Conservation (phyloP, 2,888 invertebrate genomes). For the Cacoxenus indagator region DNA sequence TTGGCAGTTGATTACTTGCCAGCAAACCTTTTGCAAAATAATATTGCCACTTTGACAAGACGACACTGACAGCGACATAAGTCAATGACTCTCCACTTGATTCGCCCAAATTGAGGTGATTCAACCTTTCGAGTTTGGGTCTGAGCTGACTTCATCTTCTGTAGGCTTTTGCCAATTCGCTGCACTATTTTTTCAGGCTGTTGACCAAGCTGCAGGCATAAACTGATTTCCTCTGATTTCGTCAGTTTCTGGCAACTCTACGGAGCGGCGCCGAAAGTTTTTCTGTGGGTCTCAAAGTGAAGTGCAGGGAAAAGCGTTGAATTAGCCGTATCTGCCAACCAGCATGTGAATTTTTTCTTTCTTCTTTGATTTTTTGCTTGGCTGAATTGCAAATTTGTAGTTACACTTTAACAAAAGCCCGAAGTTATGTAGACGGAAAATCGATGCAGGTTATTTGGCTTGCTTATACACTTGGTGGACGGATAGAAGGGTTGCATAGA, state of each 20-base stretch:
- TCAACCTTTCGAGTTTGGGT: too few species aligned
- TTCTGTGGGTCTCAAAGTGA: background rate
- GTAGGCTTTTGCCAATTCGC: too few species aligned
- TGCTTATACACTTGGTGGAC: background rate
- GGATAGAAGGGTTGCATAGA: too few species aligned
- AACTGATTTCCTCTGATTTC: background rate
- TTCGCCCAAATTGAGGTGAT: background rate
- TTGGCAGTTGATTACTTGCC: background rate
- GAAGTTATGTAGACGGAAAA: slow-evolving; percentile 3
- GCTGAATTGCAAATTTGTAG: background rate
- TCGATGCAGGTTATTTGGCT: background rate
- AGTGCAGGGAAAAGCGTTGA: background rate
- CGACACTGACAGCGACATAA: background rate
- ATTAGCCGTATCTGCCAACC: background rate
- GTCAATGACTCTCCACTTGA: background rate
- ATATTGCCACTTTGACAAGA: background rate
- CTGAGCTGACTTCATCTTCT: too few species aligned
- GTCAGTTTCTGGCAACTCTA: background rate
- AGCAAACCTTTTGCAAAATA: background rate
- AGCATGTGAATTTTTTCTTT: background rate
- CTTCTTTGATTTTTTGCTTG: background rate
- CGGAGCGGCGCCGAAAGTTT: background rate
- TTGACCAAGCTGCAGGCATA: background rate
- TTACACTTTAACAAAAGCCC: background rate
- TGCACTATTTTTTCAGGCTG: too few species aligned